phyloP scores from a whole-genome alignment of 2,113 vertebrate species.

The Arenaria interpres region DNA sequence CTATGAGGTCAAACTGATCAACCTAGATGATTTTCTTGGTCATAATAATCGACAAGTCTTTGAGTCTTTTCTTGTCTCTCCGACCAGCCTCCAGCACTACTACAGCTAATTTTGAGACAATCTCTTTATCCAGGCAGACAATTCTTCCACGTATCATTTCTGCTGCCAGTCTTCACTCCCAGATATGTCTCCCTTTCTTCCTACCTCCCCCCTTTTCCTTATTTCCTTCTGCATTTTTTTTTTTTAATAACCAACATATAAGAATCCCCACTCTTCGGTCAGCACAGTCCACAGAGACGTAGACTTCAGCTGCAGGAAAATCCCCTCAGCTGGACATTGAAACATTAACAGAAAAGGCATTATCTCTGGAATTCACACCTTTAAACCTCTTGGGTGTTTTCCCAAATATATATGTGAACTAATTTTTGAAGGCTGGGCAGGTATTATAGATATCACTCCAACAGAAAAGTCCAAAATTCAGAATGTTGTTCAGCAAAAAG shows the following conservation, averaged over 20 bases:
- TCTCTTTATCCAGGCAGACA: slow-evolving; percentile 34
- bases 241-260: not conserved
- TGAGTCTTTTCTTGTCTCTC: not conserved
- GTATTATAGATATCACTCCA: not conserved
- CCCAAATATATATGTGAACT: not conserved
- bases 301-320: not conserved
- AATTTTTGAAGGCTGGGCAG: not conserved
- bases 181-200: not conserved
- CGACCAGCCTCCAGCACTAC: not conserved
- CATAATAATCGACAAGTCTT: not conserved
- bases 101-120: not conserved
- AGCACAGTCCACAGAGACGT: not conserved
- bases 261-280: not conserved
- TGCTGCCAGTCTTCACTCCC: not conserved
- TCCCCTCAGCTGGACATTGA: not conserved
- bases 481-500: not conserved
- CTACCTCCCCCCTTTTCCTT: not conserved
- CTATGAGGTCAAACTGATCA: not conserved
- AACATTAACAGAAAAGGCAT: not conserved
- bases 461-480: not conserved
- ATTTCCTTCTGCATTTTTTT: not conserved
- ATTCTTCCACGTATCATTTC: not conserved
- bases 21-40: not conserved
- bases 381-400: not conserved
- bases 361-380: not conserved